Base-by-base conservation (phyloP, 2,797 vertebrate species). In the Buphagus erythrorhynchus region DNA sequence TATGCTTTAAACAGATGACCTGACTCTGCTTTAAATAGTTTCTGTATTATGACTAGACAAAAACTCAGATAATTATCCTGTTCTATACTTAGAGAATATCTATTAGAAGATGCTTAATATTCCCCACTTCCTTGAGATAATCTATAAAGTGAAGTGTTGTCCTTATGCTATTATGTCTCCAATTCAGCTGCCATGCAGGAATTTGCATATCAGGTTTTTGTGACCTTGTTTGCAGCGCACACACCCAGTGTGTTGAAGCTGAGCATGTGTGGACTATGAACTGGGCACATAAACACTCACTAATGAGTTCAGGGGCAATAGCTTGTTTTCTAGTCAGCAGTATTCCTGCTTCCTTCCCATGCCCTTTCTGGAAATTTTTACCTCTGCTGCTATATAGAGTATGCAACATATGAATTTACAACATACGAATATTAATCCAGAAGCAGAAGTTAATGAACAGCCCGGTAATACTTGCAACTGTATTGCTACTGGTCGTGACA, bases 21-120 rank as follows among this genome's bases (percentile, higher is more conserved):
- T 86, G 91, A 68, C 57, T 69, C 54, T 68, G 63, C 95, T 96
- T 96, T 96, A 96, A 96, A 95, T 95, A 73, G 74, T 78, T 96
- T 91, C 89, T 88, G 46, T 92, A 97, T 89, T 95, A 26, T 95
- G 76, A 96, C 45, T 85, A 78, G 61, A 69, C 79, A 87, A 97
- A 97, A 97, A 48, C 82, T 95, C 74, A 92, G 86, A 54, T 96
- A 93, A 97, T 82, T 85, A 25, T 68, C 26, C 55, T 87, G 38
- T 78, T 87, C 91, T 97, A 76, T 85, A 91, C 57, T 96, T 94
- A 63, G 83, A 63, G 71, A 90, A 76, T 89, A 86, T 81, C 88
- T 81, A 51, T 95, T 61, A 82, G 66, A 86, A 86, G 26, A 49
- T 78, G 57, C 52, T 86, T 76, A 63, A 57, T 90, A 91, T 90